Evolutionary conservation across 2,113 vertebrate genomes (phyloP), one percentile per base, ranked within the genome.

Genomic region (Pygoscelis antarcticus): DNA sequence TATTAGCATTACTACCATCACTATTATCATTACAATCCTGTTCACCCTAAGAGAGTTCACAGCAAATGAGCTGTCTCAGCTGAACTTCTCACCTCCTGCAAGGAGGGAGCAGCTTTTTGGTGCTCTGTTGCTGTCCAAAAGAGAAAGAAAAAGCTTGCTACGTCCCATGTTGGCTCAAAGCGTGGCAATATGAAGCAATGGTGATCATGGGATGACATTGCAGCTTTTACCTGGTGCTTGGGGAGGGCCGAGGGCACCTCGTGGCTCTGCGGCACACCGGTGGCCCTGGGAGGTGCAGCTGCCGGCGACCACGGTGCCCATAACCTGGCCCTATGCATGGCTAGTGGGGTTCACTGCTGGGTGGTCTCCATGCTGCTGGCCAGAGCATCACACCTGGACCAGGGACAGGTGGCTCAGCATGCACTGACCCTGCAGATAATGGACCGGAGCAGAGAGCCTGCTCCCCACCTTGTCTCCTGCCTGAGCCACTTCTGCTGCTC

Each of bases 121-220:
- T 94, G 70, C 89, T 95, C 91, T 83, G 87, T 54, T 85, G 92
- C 36, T 49, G 11, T 96, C 83, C 94, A 77, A 89, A 93, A 90
- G 95, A 96, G 89, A 94, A 89, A 91, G 83, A 78, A 52, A 91
- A 89, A 76, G n/a, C 87, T 91, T 20, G 25, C 91, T 97, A 80
- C 0, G 0, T 91, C 58, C 54, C 9, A 0, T 91, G 91, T 23
- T 70, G 84, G 93, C 78, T 94, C 84, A 96, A 94, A 97, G 95
- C 82, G n/a, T 94, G 96, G 87, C 49, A 16, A 88, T 91, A 58
- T 96, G 97, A 74, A 96, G 97, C 91, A 66, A 96, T 96, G 95
- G 95, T 91, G 91, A 93, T 90, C 96, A 97, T 96, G 94, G 84
- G 91, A 97, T 97, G 95, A 85, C 51, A 91, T 46, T 90, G 95